Base-by-base conservation (phyloP, 2,113 vertebrate genomes). In the Martes martes region DNA sequence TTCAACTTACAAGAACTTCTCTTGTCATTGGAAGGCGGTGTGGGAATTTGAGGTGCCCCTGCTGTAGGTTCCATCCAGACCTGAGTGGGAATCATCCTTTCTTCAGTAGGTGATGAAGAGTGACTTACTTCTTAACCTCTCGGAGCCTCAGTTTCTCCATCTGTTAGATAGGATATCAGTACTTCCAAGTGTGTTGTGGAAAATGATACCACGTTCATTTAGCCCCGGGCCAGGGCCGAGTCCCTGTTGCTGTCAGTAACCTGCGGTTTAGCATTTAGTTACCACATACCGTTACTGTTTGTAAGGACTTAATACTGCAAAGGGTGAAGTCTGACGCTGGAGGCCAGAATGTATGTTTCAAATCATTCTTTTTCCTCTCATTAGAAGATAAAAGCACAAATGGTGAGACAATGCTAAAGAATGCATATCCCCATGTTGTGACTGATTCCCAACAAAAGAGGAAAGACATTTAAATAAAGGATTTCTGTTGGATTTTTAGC, bases 381-480 rank as follows among this genome's bases (percentile, higher is more conserved):
- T 90, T 89, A 61, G 69, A 82, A 76, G 59, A 96, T 57, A 85
- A 95, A 96, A 71, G 55, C 59, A 59, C 55, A 83, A 63, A 73
- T 19, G 36, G 7, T n/a, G 33, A 83, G 94, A 42, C 63, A 50
- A 2, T 85, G 36, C 88, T 36, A 69, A 94, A 89, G 69, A 96
- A 91, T 82, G n/a, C 11, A 1, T 84, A 42, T 88, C 13, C 83
- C 80, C 28, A 10, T 69, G 71, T n/a, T 91, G 14, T 76, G 65
- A 63, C 81, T 59, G 82, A 87, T 78, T 87, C 76, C 76, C n/a
- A 52, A 61, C 21, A n/a, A 71, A 92, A 69, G 45, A 39, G 74
- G 39, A 95, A 79, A 50, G 28, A 90, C 57, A 83, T 91, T 92
- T 78, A 81, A 95, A 76, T 63, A 90, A 95, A 96, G 73, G 24